Base-by-base conservation (phyloP, 2,797 vertebrate species). In the Spondyliosoma cantharus region DNA sequence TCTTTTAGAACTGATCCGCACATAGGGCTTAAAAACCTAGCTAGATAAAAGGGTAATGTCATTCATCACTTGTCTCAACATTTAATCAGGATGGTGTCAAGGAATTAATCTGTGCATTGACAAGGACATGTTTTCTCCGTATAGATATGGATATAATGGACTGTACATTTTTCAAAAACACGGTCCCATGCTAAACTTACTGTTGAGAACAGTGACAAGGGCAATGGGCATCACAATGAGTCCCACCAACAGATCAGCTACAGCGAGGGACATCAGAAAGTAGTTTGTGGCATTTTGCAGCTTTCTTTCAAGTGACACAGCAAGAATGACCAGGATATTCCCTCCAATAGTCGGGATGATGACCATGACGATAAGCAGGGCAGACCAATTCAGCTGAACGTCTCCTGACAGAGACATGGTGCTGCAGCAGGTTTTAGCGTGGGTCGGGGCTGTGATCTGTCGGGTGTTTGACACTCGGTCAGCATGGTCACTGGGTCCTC, bases 261-360 rank as follows among this genome's bases (percentile, higher is more conserved):
- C 96, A 0, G 98, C 98, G 83, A 99, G 93, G 2, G 98, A 99
- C 66, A 97, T 99, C 85, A 99, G 93, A 87, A 99, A 99, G 91
- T 98, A 99, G 94, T 99, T 99, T 71, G 97, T 99, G 71, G 97
- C 98, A 11, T 98, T 98, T 76, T 99, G 98, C 77, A 99, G 93
- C 92, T 97, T 99, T 58, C 96, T 97, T 90, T 99, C 98, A 81
- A 98, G 92, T 1, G 97, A 97, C 46, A 99, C 97, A 0, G 98
- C 98, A 70, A 99, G 91, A 88, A 99, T 99, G 80, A 99, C 98
- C 17, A 99, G 95, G 85, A 98, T 97, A 85, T 99, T 99, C 12
- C 98, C 98, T 32, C 96, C 97, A 0, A 99, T 96, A 15, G 98
- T 99, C 72, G 98, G 97, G 70, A 99, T 95, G 90, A 99, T 99